phyloP scores from a whole-genome alignment of 92 coral and sea anemone species.

The Bergia sp. region DNA sequence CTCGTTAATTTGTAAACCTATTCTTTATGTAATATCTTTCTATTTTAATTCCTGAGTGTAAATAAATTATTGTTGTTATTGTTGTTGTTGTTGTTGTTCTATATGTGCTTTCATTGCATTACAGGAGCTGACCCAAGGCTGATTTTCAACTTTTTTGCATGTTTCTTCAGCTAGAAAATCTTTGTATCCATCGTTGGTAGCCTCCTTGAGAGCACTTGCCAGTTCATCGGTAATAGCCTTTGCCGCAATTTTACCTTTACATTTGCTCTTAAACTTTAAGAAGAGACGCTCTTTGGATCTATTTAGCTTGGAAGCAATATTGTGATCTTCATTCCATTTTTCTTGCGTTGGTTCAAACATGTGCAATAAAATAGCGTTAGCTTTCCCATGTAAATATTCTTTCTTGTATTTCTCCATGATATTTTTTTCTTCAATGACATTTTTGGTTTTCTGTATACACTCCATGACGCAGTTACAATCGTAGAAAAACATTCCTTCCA shows the following conservation, averaged over 20 bases:
- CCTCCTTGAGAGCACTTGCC: background rate
- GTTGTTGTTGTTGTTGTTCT: no score
- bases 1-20: no score
- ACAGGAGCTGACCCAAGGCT: background rate
- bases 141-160: background rate
- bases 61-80: no score
- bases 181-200: background rate
- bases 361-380: background rate
- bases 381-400: background rate
- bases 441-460: background rate
- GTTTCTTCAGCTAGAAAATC: background rate
- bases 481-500: background rate
- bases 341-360: background rate
- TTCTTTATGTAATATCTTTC: no score
- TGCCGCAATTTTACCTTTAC: background rate
- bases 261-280: background rate
- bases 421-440: background rate
- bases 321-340: background rate
- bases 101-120: background rate
- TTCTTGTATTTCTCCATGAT: background rate
- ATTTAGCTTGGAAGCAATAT: background rate
- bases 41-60: no score
- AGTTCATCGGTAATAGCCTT: background rate
- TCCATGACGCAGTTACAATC: background rate
- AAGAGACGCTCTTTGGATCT: background rate